phyloP scores from a whole-genome alignment of 2,113 vertebrate genomes.

The Antidorcas marsupialis region DNA sequence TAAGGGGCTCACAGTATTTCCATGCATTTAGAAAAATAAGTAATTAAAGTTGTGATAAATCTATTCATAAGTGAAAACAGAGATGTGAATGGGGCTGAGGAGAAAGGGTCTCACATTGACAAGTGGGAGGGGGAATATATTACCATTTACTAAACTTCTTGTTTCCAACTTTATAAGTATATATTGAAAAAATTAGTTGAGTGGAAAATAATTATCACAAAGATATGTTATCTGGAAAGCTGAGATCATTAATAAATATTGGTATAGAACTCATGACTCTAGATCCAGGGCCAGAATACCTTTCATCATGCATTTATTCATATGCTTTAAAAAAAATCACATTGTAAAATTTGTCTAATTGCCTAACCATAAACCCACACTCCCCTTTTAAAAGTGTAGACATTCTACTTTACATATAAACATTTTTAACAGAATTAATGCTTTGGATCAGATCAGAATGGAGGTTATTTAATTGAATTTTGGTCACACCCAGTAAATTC shows the following conservation, averaged over 20 bases:
- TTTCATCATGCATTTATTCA: not conserved
- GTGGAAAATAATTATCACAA: not conserved
- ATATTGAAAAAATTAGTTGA: not conserved
- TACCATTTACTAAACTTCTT: not conserved
- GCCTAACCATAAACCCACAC: not conserved
- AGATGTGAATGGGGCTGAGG: not conserved
- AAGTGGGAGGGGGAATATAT: not conserved
- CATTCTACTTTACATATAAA: not conserved
- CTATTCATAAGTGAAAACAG: not conserved
- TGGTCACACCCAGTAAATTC: not conserved
- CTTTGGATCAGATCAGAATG: not conserved
- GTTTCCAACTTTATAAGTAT: not conserved
- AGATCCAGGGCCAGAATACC: not conserved
- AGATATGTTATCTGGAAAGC: not conserved
- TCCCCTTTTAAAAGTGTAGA: not conserved
- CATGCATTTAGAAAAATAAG: not conserved
- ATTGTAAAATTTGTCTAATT: not conserved
- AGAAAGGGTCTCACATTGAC: not conserved
- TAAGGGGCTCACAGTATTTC: not conserved
- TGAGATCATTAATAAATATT: not conserved
- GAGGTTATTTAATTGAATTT: not conserved
- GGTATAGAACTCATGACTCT: not conserved
- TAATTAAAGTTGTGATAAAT: not conserved
- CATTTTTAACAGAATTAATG: not conserved
- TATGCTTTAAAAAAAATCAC: not conserved